Conservation (phyloP, 1,140 invertebrate species). For the Metopolophium dirhodum region DNA sequence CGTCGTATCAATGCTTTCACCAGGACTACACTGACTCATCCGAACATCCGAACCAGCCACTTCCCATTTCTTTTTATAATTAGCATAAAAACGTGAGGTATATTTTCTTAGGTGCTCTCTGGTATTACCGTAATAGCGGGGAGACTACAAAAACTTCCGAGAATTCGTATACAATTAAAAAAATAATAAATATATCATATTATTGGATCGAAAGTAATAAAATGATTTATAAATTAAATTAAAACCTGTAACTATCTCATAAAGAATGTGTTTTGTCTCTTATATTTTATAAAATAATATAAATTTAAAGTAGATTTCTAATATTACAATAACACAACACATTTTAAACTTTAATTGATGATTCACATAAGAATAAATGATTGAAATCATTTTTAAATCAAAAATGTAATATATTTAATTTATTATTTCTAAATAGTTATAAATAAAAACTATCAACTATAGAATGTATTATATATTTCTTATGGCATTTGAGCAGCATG, state of each 20-base stretch:
- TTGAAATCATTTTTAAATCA: neutral
- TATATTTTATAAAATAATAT: neutral
- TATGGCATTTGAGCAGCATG: too few relatives aligned
- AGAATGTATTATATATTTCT: too few relatives aligned
- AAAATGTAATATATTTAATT: neutral
- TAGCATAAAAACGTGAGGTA: constrained; percentile 35
- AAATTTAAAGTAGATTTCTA: neutral
- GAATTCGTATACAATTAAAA: neutral
- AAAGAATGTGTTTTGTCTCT: neutral
- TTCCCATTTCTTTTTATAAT: constrained; percentile 47
- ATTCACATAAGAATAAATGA: neutral
- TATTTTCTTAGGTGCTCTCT: neutral
- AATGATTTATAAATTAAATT: neutral
- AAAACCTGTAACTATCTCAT: neutral
- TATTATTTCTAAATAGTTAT: neutral
- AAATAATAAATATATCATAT: too few relatives aligned
- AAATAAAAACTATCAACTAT: too few relatives aligned
- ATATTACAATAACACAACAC: neutral
- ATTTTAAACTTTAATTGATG: neutral
- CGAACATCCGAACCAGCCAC: constrained; percentile 30
- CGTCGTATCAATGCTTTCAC: constrained; percentile 54
- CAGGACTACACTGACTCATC: constrained; percentile 45
- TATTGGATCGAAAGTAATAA: too few relatives aligned
- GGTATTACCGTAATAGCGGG: neutral
- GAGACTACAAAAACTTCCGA: neutral